These are phyloP conservation scores for Silurus asotus DNA, from an alignment of 2,113 vertebrate species.

Conservation along the genomic window DNA sequence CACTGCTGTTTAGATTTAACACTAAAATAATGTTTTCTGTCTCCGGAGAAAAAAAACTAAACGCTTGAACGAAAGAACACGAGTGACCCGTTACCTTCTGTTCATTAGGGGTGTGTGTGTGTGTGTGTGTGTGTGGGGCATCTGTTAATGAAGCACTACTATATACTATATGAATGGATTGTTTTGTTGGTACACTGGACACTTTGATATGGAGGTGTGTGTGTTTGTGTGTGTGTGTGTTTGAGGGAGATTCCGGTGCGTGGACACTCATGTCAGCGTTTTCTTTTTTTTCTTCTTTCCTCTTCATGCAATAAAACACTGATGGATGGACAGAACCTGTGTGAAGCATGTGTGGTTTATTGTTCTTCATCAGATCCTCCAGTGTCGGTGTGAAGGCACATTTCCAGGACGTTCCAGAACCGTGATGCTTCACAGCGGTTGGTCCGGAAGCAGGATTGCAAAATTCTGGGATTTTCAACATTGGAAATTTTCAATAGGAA, in stretches of 20 bases:
- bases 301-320: not conserved
- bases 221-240: not conserved
- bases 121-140: not conserved
- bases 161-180: not conserved
- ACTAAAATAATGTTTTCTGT: constrained; percentile 9
- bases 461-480: no score
- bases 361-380: not conserved
- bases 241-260: not conserved
- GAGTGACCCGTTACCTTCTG: not conserved
- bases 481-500: no score
- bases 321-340: not conserved
- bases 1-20: constrained; percentile 4
- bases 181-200: not conserved
- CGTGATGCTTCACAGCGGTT: no score
- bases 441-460: no score
- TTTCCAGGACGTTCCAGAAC: no score
- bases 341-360: not conserved
- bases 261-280: not conserved
- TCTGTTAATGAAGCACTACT: not conserved
- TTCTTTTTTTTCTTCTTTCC: not conserved
- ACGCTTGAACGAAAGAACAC: not conserved
- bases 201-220: not conserved
- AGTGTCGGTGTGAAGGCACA: no score
- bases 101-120: not conserved
- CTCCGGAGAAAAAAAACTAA: not conserved